Evolutionary conservation across 2,797 vertebrate genomes (phyloP).

Genomic region (Rhynchotus rufescens): DNA sequence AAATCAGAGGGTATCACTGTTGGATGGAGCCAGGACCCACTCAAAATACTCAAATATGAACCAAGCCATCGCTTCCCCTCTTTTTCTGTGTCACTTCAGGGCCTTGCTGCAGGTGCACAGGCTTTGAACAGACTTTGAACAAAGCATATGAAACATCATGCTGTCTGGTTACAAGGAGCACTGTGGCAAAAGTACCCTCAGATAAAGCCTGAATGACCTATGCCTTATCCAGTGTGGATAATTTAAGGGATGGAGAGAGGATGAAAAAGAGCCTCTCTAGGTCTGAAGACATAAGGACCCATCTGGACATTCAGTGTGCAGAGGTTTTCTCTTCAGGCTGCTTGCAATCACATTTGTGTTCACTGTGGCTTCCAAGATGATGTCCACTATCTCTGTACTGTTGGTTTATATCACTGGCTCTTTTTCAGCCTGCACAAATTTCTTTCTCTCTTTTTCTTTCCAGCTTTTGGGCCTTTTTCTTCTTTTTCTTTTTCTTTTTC

Average conservation of each 20-base stretch:
- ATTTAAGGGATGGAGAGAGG: not conserved
- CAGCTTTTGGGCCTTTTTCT: not conserved
- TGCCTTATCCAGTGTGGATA: not conserved
- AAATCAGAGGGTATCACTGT: not conserved
- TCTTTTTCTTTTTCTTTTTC: not conserved
- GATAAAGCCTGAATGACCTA: not conserved
- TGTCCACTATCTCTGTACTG: not conserved
- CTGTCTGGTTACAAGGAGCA: not conserved
- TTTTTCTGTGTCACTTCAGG: not conserved
- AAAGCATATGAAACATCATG: accelerated
- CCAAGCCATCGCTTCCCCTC: not conserved
- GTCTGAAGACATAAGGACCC: not conserved
- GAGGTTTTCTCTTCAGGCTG: not conserved
- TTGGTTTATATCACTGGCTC: not conserved
- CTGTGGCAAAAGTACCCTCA: not conserved
- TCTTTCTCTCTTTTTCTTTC: not conserved
- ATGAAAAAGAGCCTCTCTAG: not conserved
- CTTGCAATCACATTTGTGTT: not conserved
- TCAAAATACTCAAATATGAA: not conserved
- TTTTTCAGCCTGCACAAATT: not conserved
- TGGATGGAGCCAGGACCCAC: not conserved
- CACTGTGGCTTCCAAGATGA: not conserved
- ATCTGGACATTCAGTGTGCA: not conserved
- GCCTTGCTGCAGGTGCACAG: not conserved
- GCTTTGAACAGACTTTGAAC: not conserved